Evolutionary conservation across 2,113 vertebrate species (phyloP).

Genomic region (Centropus bengalensis): DNA sequence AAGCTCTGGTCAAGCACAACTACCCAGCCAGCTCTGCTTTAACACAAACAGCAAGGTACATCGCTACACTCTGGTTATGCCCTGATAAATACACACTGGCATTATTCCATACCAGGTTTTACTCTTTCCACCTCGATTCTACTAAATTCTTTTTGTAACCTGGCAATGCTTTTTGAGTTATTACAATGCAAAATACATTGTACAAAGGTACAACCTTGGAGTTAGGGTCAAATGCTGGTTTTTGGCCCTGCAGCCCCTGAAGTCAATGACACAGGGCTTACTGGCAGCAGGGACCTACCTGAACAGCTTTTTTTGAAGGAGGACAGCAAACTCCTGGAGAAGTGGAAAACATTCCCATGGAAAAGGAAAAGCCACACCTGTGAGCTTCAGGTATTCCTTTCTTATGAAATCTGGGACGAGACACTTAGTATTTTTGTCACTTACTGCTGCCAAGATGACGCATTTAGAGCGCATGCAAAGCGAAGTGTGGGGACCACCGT

Average conservation of each 20-base stretch:
- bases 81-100: neutral
- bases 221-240: neutral
- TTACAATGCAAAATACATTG: neutral
- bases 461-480: neutral
- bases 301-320: neutral
- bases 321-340: neutral
- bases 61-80: neutral
- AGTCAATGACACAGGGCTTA: neutral
- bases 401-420: neutral
- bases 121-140: neutral
- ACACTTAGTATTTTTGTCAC: neutral
- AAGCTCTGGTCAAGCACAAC: neutral
- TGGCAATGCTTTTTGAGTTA: neutral
- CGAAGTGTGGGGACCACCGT: neutral
- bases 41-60: neutral
- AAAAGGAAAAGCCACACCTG: conserved; percentile 17
- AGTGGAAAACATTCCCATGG: neutral
- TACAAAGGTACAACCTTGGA: neutral
- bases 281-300: neutral
- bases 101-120: neutral
- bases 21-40: neutral
- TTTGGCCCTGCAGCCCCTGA: neutral
- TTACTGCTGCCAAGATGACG: neutral
- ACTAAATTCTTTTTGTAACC: neutral
- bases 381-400: neutral